Conservation (phyloP, 2,888 invertebrate genomes). For the Uloborus plumipes region DNA sequence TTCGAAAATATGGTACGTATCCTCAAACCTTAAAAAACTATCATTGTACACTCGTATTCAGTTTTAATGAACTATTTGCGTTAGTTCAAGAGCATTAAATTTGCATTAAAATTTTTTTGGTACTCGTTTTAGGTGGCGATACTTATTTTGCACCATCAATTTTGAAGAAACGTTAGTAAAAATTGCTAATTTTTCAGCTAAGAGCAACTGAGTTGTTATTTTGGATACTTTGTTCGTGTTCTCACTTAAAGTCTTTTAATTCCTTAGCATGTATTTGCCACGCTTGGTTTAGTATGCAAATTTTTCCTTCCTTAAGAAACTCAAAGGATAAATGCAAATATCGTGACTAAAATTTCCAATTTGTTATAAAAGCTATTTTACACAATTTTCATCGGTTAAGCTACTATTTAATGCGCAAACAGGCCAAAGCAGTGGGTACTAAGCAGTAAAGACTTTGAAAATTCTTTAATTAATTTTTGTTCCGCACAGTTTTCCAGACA, state of each 20-base stretch:
- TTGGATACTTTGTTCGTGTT: too few species aligned
- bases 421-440: conserved; percentile 8
- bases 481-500: conserved; percentile 47
- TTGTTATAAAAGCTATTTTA: conserved; percentile 7
- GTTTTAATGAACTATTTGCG: too few species aligned
- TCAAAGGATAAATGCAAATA: neutral
- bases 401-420: conserved; percentile 14
- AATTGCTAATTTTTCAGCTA: too few species aligned
- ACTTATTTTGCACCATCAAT: too few species aligned
- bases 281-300: neutral
- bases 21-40: too few species aligned
- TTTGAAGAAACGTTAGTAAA: too few species aligned
- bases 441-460: conserved; percentile 35
- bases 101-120: too few species aligned
- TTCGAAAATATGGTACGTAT: too few species aligned
- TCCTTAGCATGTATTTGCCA: neutral
- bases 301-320: neutral
- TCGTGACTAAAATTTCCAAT: neutral
- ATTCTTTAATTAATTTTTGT: conserved; percentile 56
- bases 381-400: conserved; percentile 21
- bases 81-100: too few species aligned
- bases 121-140: too few species aligned
- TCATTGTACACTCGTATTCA: too few species aligned
- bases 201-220: too few species aligned
- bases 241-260: neutral